Percentiles rank a stretch among this genome's conserved stretches.
phyloP scores from a whole-genome alignment of 92 coral and sea anemone species.

The Metridium senile region DNA sequence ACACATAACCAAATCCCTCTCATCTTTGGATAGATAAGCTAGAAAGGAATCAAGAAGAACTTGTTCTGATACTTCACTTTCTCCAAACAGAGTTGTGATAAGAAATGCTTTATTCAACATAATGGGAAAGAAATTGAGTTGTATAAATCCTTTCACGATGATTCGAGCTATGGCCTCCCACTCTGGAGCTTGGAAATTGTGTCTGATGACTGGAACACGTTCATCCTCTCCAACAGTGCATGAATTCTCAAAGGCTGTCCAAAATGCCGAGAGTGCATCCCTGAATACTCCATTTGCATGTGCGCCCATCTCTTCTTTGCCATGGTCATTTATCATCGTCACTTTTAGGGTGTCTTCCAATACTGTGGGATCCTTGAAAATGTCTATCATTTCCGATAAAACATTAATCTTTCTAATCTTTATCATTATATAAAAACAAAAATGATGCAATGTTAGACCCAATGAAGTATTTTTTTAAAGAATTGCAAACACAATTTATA shows the following conservation, averaged over 20 bases:
- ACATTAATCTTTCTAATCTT: too few relatives aligned
- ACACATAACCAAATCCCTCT: constrained; percentile 35
- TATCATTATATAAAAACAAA: too few relatives aligned
- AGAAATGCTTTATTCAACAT: constrained; percentile 54
- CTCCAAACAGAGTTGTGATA: constrained; percentile 46
- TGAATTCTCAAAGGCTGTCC: constrained; percentile 47
- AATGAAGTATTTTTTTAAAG: too few relatives aligned
- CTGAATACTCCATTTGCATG: constrained; percentile 60
- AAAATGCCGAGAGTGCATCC: constrained; percentile 73
- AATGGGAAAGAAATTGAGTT: constrained; percentile 54
- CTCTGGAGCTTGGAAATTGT: constrained; percentile 47
- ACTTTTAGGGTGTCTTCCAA: too few relatives aligned
- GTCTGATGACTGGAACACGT: constrained; percentile 38
- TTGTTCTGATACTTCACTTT: constrained; percentile 29
- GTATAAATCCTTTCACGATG: constrained; percentile 58
- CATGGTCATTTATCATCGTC: constrained; percentile 47
- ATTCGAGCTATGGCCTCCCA: constrained; percentile 69
- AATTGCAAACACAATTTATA: too few relatives aligned
- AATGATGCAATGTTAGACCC: too few relatives aligned
- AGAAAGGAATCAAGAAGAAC: constrained; percentile 47
- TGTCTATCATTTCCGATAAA: too few relatives aligned
- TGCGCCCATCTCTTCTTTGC: constrained; percentile 38
- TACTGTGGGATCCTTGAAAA: too few relatives aligned
- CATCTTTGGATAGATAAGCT: constrained; percentile 56
- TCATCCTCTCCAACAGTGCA: constrained; percentile 62